Evolutionary conservation across 2,888 invertebrate species (phyloP), one percentile per base, ranked within the genome.

Genomic region (Acanthoscelides obtectus): DNA sequence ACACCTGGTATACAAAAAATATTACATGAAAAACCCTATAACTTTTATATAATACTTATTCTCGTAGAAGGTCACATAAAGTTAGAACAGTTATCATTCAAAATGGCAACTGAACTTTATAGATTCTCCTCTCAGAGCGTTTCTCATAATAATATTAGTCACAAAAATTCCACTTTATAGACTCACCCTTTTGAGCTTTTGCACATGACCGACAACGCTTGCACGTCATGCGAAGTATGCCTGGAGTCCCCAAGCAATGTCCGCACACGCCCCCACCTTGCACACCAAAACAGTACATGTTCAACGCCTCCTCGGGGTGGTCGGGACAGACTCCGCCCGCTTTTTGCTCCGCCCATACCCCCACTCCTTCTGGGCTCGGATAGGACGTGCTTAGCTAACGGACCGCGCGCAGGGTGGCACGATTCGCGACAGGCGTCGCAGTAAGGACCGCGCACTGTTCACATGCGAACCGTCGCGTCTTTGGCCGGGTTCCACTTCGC

Each of bases 111-210:
- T n/a, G n/a, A n/a, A n/a, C n/a, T n/a, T n/a, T n/a, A n/a, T n/a
- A n/a, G n/a, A n/a, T n/a, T n/a, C n/a, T n/a, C n/a, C n/a, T n/a
- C n/a, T n/a, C n/a, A n/a, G n/a, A n/a, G n/a, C n/a, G n/a, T n/a
- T n/a, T n/a, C n/a, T n/a, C n/a, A n/a, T n/a, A 25, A 25, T 3
- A 25, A 25, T 25, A 25, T 25, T 25, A 6, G 3, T 25, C 25
- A 5, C 4, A 25, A 25, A n/a, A 25, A 25, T 5, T 25, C 25
- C 25, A 25, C 25, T 6, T 25, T 6, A 25, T n/a, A 5, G 12
- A 45, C 20, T 86, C 86, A 98, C n/a, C 99, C 97, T 99, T 99
- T 89, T 98, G 97, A 76, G 95, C 91, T n/a, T 89, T 98, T 97
- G 88, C 97, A 96, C 87, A 98, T 96, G 81, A 91, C 90, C 73